phyloP scores from a whole-genome alignment of 2,113 vertebrate genomes.

The Marmota flaviventris region DNA sequence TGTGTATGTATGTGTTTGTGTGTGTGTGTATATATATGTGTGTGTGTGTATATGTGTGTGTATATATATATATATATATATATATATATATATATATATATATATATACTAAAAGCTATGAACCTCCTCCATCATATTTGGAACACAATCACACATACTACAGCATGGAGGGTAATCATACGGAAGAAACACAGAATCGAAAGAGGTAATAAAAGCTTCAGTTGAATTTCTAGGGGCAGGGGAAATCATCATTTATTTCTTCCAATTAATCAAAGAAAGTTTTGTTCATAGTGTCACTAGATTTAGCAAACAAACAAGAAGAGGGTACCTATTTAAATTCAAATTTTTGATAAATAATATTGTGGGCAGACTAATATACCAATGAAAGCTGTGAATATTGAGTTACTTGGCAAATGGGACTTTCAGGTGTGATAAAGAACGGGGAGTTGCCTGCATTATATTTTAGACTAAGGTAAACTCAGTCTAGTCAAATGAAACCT shows the following conservation, averaged over 20 bases:
- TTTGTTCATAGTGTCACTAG: background rate
- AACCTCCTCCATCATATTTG: background rate
- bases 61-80: too few species aligned
- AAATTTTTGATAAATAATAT: background rate
- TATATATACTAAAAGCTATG: background rate
- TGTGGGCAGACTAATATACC: background rate
- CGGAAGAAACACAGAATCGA: background rate
- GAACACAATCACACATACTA: background rate
- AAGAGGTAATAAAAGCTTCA: background rate
- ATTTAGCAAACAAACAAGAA: conserved; percentile 10
- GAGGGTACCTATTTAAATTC: background rate
- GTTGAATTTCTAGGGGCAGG: background rate
- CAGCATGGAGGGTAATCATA: background rate
- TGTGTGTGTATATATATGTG: too few species aligned
- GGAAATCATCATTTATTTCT: background rate
- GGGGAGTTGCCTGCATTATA: background rate
- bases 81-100: background rate
- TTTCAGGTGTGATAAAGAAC: background rate
- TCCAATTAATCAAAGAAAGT: background rate
- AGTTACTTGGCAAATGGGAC: background rate
- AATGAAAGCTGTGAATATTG: background rate
- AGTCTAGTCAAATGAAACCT: background rate
- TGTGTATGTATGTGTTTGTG: too few species aligned
- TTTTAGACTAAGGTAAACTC: background rate
- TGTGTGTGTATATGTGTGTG: too few species aligned